Base-by-base conservation (phyloP, 2,113 vertebrate species). In the Leptobrachium ailaonicum region DNA sequence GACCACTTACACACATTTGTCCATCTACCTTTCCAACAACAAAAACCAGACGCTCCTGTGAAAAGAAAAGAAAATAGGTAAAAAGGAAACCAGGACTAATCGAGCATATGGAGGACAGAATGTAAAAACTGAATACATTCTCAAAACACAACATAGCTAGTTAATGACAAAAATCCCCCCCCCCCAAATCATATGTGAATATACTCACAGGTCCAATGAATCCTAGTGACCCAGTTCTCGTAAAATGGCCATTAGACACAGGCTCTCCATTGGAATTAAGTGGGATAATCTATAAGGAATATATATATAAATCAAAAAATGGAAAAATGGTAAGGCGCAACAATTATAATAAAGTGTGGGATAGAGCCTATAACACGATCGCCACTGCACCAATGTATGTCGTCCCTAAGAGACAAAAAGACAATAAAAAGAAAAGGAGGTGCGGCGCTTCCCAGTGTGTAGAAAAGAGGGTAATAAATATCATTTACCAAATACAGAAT, bases 1-100 rank as follows among this genome's bases (percentile, higher is more conserved):
- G 93, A 8, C 95, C 94, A 4, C 94, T 95, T 13, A 99, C 96
- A 82, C 95, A 93, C 96, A 99, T 98, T 77, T 98, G 91, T 1
- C 97, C 97, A 10, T 99, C 97, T 94, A 97, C 95, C 88, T 98
- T 97, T 76, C 97, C 97, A 0, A 96, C 94, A 6, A 98, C 94
- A 53, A 96, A 98, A 79, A 96, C 92, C 0, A 97, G 93, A 10
- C 79, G 79, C 14, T 81, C 79, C 79, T 81, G 66, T 4, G 69
- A 50, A 44, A 14, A 41, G 2, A 45, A 11, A 53, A 72, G 54
- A 32, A 32, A 32, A 32, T 32, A 32, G 20, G 84, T 86, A 84
- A 87, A 67, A 81, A 87, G 71, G 82, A 80, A 71, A 85, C 83
- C 20, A 82, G 80, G 79, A 75, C 40, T 56, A 56, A 8, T 12